phyloP scores from a whole-genome alignment of 2,888 invertebrate genomes.

The Erebia epiphron region DNA sequence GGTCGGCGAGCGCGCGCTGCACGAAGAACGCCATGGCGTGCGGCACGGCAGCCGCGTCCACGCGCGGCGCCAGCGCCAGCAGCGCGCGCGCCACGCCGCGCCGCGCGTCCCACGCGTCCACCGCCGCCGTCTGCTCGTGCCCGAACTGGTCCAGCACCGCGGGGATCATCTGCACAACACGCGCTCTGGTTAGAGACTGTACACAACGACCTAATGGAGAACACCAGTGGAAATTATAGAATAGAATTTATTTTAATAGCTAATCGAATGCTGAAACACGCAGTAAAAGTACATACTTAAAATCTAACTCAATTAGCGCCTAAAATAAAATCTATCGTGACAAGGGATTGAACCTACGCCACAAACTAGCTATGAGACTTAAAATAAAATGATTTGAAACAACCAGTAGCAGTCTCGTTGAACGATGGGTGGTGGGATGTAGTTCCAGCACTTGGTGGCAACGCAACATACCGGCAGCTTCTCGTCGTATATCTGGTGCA shows the following conservation, averaged over 20 bases:
- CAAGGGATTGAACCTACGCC: too few species aligned
- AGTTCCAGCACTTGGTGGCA: slow-evolving; percentile 80
- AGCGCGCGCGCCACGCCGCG: slow-evolving; percentile 94
- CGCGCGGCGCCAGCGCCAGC: slow-evolving; percentile 87
- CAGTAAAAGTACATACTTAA: too few species aligned
- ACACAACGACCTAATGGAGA: too few species aligned
- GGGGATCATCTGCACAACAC: slow-evolving; percentile 86
- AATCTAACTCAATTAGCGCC: too few species aligned
- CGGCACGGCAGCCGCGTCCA: slow-evolving; percentile 87
- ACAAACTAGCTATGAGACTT: too few species aligned
- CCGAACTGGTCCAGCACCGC: slow-evolving; percentile 96
- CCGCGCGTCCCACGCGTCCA: slow-evolving; percentile 96
- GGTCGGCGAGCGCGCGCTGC: slow-evolving; percentile 92
- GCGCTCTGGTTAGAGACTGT: too few species aligned
- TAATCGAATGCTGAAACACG: too few species aligned
- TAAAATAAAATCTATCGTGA: too few species aligned
- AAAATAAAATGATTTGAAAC: slow-evolving; percentile 69
- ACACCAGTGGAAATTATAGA: too few species aligned
- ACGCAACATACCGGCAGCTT: slow-evolving; percentile 84
- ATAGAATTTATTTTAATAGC: too few species aligned
- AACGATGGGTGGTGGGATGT: slow-evolving; percentile 90
- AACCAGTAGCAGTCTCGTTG: slow-evolving; percentile 85
- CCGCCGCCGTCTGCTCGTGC: slow-evolving; percentile 90
- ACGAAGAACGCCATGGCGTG: slow-evolving; percentile 92
- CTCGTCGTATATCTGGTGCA: slow-evolving; percentile 89